These are phyloP conservation scores for Amiota minor DNA, from an alignment of 2,888 invertebrate genomes.

Conservation along the genomic window DNA sequence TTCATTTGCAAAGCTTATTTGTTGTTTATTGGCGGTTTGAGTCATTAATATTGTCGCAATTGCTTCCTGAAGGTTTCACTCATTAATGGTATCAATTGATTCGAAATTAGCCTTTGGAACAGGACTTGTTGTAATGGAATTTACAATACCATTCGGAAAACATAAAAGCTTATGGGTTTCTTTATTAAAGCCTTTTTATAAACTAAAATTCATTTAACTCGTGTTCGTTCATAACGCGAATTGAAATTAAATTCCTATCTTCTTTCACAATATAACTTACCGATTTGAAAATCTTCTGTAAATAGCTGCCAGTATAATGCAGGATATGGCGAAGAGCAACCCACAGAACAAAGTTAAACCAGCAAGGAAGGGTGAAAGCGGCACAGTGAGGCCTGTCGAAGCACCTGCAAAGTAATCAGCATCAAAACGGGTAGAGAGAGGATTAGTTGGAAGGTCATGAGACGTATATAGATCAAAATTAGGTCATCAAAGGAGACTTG, in stretches of 20 bases:
- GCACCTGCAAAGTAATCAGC: constrained; percentile 75
- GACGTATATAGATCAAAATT: neutral
- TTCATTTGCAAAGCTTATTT: constrained; percentile 25
- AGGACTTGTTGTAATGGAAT: too few relatives aligned
- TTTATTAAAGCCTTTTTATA: neutral
- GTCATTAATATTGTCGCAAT: constrained; percentile 9
- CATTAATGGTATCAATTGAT: too few relatives aligned
- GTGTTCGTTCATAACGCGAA: neutral
- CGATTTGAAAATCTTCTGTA: constrained; percentile 78
- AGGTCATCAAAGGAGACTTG: constrained; percentile 24
- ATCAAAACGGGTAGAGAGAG: neutral
- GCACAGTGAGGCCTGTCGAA: constrained; percentile 77
- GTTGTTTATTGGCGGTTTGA: constrained; percentile 5
- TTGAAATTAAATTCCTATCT: neutral
- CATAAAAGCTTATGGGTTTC: too few relatives aligned
- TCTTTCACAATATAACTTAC: constrained; percentile 65
- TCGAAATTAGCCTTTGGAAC: too few relatives aligned
- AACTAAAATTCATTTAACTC: neutral
- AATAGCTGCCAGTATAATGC: constrained; percentile 83
- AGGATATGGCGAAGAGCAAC: constrained; percentile 83
- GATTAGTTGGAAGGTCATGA: neutral
- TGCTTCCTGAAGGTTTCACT: too few relatives aligned
- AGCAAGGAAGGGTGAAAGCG: constrained; percentile 84
- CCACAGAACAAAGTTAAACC: constrained; percentile 85
- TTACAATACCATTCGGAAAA: too few relatives aligned